Evolutionary conservation across 1,140 invertebrate genomes (phyloP), one percentile per base, ranked within the genome.

Genomic region (Callitettix versicolor): DNA sequence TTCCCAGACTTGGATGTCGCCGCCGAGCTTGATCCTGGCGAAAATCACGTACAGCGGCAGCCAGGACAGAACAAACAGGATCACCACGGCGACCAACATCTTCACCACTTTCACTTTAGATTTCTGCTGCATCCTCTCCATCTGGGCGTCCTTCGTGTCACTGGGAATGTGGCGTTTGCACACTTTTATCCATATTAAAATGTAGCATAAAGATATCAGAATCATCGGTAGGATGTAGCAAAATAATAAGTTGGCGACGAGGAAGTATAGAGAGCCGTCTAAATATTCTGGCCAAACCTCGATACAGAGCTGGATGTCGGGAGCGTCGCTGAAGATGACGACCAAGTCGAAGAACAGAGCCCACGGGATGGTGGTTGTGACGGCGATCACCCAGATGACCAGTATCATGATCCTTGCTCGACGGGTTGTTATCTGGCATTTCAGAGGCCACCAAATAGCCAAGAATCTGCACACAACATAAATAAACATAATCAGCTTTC

Each of bases 61-160:
- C 95, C 95, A 98, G 15, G 91, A 95, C 0, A 95, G 70, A 0
- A 94, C 88, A 70, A 98, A 98, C 0, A 96, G 73, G 14, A 95
- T 85, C 2, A 97, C 92, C 0, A 98, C 94, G 0, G 89, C 87
- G 0, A 95, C 82, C 53, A 98, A 73, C 95, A 98, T 98, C 71
- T 96, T 95, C 3, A 97, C 86, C 17, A 96, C 94, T 68, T 94
- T 93, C 17, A 88, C 85, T 72, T 93, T 94, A 11, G 89, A 91
- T 69, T 91, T 89, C 63, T 93, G 88, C 68, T 91, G 88, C 79
- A 91, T 86, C 36, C 85, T 77, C 66, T 94, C 88, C 81, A 92
- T 90, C 65, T 91, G 86, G 0, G 86, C 88, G 68, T 93, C 89
- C 67, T 92, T 91, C 1, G 88, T 86, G 61, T 93, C 90, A 0